Evolutionary conservation across 2,888 invertebrate species (phyloP), one percentile per base, ranked within the genome.

Genomic region (Chrysomela aeneicollis): DNA sequence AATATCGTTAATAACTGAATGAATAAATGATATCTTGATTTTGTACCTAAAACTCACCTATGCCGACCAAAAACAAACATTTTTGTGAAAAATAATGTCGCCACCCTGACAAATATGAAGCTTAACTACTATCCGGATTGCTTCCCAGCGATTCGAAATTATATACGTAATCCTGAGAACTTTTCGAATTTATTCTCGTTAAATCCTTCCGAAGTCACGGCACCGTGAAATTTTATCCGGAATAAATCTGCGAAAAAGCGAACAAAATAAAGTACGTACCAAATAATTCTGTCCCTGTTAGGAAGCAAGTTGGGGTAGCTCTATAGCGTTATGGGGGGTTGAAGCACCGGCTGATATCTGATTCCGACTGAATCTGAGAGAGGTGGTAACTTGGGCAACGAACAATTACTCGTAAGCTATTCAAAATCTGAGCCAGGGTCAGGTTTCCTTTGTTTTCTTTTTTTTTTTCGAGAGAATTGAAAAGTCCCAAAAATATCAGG

Each of bases 351-450:
- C n/a, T n/a, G 32, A 5, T 35, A 75, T 76, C 75, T 73, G 74
- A 75, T 75, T 73, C 68, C 69, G 70, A 72, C 74, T 75, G 73
- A 75, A 76, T 76, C 75, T 75, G 64, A 1, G 70, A 63, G 71
- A 76, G 74, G 75, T 76, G 75, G 72, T 71, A 75, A 76, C 76
- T 76, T 75, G n/a, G n/a, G n/a, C n/a, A n/a, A n/a, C n/a, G n/a
- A n/a, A n/a, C n/a, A n/a, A n/a, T n/a, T n/a, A n/a, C n/a, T n/a
- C n/a, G n/a, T n/a, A n/a, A n/a, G n/a, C n/a, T n/a, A n/a, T n/a
- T n/a, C n/a, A n/a, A n/a, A n/a, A n/a, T n/a, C n/a, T n/a, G n/a
- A n/a, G n/a, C n/a, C n/a, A n/a, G n/a, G n/a, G n/a, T n/a, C n/a
- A n/a, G n/a, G n/a, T n/a, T n/a, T n/a, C n/a, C n/a, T n/a, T n/a